Percentiles rank a stretch among this genome's conserved stretches.
Evolutionary conservation across 1,140 invertebrate species (phyloP).

Genomic region (Drosophila miranda): DNA sequence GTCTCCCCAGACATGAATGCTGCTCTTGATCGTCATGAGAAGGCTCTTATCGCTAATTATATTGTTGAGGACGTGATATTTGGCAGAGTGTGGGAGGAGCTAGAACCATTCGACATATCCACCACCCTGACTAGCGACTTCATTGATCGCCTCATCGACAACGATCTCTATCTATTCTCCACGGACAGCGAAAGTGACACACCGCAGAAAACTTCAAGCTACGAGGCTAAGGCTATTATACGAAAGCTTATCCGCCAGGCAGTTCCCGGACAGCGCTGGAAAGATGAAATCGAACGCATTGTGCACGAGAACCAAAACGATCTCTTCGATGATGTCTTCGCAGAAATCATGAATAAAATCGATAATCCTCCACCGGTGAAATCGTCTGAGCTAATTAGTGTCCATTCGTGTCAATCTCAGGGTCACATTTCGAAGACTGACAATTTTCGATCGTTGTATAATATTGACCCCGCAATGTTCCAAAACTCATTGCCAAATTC

Average conservation of each 20-base stretch:
- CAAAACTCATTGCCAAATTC: too few species aligned
- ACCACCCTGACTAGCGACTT: constrained; percentile 43
- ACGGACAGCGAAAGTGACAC: constrained; percentile 60
- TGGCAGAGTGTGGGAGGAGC: constrained; percentile 17
- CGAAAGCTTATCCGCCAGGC: constrained; percentile 63
- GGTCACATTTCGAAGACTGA: too few species aligned
- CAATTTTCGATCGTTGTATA: too few species aligned
- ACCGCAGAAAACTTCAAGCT: neutral
- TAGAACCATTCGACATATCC: constrained; percentile 63
- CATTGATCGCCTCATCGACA: constrained; percentile 70
- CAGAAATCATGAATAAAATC: constrained; percentile 5
- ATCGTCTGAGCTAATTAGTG: constrained; percentile 25
- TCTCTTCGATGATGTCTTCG: constrained; percentile 58
- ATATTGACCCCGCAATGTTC: too few species aligned
- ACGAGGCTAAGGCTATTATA: constrained; percentile 57
- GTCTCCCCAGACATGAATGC: constrained; percentile 47
- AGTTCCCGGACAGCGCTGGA: constrained; percentile 72
- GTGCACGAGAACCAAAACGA: constrained; percentile 38
- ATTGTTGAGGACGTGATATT: constrained; percentile 72
- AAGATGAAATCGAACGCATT: constrained; percentile 53
- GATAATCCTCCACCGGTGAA: neutral
- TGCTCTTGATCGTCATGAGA: constrained; percentile 35
- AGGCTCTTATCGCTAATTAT: constrained; percentile 38
- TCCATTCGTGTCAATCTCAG: too few species aligned
- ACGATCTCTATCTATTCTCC: constrained; percentile 64